Evolutionary conservation across 2,113 vertebrate species (phyloP), one percentile per base, ranked within the genome.

Genomic region (Oncorhynchus mykiss): DNA sequence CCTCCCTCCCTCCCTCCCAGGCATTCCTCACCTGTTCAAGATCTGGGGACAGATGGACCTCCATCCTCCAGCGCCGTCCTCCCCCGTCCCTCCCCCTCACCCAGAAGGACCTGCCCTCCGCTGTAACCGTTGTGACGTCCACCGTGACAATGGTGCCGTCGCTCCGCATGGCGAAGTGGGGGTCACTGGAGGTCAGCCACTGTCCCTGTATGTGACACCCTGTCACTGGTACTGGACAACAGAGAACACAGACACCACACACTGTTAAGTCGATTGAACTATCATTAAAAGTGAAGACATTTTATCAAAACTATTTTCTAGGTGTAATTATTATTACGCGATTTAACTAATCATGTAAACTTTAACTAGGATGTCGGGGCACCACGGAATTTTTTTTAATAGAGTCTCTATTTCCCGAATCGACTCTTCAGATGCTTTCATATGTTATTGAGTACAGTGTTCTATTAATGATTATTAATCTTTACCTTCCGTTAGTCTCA

Each of bases 61-160:
- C 79, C 73, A 94, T 90, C 74, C 85, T 76, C 82, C 90, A 91
- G 51, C 88, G 78, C 1, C 87, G 22, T 20, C 82, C 64, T 1
- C 6, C 80, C 20, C 34, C 20, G 5, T 94, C 88, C 54, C 89
- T 75, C 67, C 94, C 90, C 12, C 87, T 81, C 80, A 96, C 77
- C 1, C 73, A 83, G 84, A 96, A 94, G 22, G 12, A 78, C 66
- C 81, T 94, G 75, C 73, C 74, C 45, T 14, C 65, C 5, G 16
- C 8, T 14, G 70, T 66, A 24, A 86, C 74, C 3, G 1, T 68
- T 3, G 77, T 81, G 12, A 29, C 1, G 4, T 24, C 13, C 5
- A 31, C 51, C 16, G 82, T 70, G 2, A 51, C 45, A 5, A 90
- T 77, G 25, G 74, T 76, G 16, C 89, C 89, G 5, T 88, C 82